Evolutionary conservation across 2,113 vertebrate genomes (phyloP).

Genomic region (Gallinago paraguaiae): DNA sequence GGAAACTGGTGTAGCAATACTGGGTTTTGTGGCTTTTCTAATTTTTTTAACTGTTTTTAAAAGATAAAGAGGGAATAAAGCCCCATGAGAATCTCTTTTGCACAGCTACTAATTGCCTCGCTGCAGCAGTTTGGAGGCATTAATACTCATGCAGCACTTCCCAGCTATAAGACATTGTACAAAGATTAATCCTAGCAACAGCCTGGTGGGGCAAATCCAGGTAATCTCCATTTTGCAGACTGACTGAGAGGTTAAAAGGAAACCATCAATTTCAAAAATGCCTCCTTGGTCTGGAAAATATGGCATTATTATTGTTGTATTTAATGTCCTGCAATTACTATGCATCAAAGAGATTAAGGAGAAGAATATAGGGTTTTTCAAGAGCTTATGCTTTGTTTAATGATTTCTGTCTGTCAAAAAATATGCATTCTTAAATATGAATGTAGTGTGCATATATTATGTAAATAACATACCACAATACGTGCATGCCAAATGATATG

Average conservation of each 20-base stretch:
- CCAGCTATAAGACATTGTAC: background rate
- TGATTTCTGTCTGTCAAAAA: background rate
- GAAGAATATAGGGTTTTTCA: background rate
- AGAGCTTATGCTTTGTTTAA: background rate
- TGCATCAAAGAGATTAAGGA: background rate
- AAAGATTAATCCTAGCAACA: slow-evolving; percentile 17
- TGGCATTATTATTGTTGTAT: background rate
- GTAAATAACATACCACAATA: background rate
- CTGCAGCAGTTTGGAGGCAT: background rate
- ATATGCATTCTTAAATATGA: background rate
- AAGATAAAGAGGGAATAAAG: background rate
- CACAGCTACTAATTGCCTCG: background rate
- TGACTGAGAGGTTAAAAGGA: background rate
- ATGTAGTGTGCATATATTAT: background rate
- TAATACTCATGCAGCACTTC: background rate
- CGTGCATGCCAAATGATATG: background rate
- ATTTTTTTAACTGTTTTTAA: background rate
- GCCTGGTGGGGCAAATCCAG: slow-evolving; percentile 24
- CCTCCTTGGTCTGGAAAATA: background rate
- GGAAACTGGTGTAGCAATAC: background rate
- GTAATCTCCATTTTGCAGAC: slow-evolving; percentile 20
- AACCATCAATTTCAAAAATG: background rate
- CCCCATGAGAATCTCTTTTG: background rate
- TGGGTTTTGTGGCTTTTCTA: background rate
- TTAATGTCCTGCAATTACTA: background rate